These are phyloP conservation scores for Montipora capitata DNA, from an alignment of 92 coral and sea anemone genomes.

Conservation along the genomic window DNA sequence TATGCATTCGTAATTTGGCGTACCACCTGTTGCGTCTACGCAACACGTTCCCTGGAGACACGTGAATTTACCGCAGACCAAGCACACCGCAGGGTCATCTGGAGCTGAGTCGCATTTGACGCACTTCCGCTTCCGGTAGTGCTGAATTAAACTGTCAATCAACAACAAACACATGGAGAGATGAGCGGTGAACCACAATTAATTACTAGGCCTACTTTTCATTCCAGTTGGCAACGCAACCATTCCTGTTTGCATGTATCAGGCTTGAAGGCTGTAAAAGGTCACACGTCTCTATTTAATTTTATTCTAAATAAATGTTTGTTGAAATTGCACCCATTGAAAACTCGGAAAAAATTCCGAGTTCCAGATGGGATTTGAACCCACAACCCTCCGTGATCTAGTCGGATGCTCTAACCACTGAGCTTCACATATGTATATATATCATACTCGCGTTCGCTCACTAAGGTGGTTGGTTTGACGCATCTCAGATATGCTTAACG, in stretches of 20 bases:
- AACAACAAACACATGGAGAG: not conserved
- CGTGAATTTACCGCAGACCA: slow-evolving; percentile 96
- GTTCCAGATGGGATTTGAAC: no score
- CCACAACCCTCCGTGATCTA: no score
- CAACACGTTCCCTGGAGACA: slow-evolving; percentile 95
- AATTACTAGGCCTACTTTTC: not conserved
- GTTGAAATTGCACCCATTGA: no score
- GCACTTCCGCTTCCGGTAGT: slow-evolving; percentile 94
- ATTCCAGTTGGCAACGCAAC: not conserved
- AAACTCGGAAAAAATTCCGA: no score
- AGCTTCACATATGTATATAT: no score
- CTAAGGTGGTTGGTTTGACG: no score
- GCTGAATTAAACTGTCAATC: slow-evolving; percentile 87
- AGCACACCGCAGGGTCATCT: slow-evolving; percentile 97
- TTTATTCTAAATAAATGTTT: no score
- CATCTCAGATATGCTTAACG: no score
- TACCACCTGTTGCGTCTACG: slow-evolving; percentile 58
- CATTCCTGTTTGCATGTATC: not conserved
- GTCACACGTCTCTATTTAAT: no score
- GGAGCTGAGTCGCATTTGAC: slow-evolving; percentile 84
- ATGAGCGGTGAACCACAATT: not conserved
- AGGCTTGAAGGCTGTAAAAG: no score
- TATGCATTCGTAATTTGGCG: slow-evolving; percentile 85
- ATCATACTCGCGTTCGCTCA: no score
- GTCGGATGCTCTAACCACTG: no score